These are phyloP conservation scores for Manis crassicaudata DNA, from an alignment of 2,797 vertebrate genomes.

Conservation along the genomic window DNA sequence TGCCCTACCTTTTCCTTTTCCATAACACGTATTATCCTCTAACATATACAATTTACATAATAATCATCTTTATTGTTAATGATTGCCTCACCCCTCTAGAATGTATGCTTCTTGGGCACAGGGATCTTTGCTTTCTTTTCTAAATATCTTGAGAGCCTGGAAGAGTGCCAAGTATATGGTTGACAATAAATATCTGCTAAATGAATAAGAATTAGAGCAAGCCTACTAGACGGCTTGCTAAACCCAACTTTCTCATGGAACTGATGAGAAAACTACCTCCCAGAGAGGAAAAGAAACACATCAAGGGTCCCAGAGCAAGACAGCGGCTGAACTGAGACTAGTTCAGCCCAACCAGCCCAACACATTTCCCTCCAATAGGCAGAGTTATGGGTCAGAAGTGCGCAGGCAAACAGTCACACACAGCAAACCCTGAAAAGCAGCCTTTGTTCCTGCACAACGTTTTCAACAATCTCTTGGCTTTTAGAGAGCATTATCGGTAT, in stretches of 20 bases:
- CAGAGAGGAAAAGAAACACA: neutral
- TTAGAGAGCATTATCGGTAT: slow-evolving; percentile 82
- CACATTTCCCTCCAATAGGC: no score
- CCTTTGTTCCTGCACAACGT: slow-evolving; percentile 72
- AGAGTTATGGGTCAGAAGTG: neutral
- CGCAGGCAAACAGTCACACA: neutral
- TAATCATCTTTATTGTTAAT: neutral
- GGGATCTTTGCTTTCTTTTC: neutral
- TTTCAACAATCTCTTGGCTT: slow-evolving; percentile 84
- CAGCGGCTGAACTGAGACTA: neutral
- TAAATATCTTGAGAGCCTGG: neutral
- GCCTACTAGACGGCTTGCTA: neutral
- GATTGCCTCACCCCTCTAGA: neutral
- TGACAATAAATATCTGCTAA: neutral
- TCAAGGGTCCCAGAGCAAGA: neutral
- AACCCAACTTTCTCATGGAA: neutral
- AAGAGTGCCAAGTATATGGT: neutral
- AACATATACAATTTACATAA: neutral
- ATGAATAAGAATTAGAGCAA: neutral
- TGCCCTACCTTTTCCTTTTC: neutral
- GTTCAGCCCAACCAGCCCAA: neutral
- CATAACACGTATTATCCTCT: neutral
- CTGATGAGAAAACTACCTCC: neutral
- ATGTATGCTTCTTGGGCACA: neutral
- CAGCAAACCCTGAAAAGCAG: neutral